phyloP scores from a whole-genome alignment of 2,797 vertebrate species.

The Synanceia verrucosa region DNA sequence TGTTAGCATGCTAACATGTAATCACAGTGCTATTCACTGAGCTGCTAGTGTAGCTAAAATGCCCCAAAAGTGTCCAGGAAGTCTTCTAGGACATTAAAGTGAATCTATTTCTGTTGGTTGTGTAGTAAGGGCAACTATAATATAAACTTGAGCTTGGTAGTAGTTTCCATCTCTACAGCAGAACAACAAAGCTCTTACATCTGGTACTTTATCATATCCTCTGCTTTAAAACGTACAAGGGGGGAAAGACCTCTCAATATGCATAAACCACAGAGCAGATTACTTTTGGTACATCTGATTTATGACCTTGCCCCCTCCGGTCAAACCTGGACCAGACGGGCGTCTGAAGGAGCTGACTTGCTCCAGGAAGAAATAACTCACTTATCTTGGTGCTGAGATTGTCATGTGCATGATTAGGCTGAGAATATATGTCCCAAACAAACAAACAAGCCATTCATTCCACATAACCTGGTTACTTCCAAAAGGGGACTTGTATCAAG shows the following conservation, averaged over 20 bases:
- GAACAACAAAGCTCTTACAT: constrained; percentile 57
- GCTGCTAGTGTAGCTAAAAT: background rate
- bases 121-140: background rate
- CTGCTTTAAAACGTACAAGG: constrained; percentile 29
- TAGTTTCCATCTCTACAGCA: background rate
- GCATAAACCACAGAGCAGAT: constrained; percentile 23
- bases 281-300: constrained; percentile 53
- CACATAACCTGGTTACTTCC: constrained; percentile 36
- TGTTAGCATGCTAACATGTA: background rate
- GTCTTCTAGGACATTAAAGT: constrained; percentile 4
- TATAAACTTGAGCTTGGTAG: background rate
- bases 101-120: constrained; percentile 11
- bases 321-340: constrained; percentile 55
- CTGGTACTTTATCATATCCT: constrained; percentile 21
- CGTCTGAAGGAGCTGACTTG: constrained; percentile 44
- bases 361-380: constrained; percentile 67
- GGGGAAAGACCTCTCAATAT: constrained; percentile 30
- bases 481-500: constrained; percentile 33
- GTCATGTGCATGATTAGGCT: constrained; percentile 41
- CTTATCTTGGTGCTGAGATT: constrained; percentile 59
- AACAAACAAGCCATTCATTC: constrained; percentile 63
- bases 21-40: background rate
- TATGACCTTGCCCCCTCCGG: constrained; percentile 48
- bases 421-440: constrained; percentile 49
- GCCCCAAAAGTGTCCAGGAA: background rate